Evolutionary conservation across 2,888 invertebrate species (phyloP).

Genomic region (Yponomeuta evonymella): DNA sequence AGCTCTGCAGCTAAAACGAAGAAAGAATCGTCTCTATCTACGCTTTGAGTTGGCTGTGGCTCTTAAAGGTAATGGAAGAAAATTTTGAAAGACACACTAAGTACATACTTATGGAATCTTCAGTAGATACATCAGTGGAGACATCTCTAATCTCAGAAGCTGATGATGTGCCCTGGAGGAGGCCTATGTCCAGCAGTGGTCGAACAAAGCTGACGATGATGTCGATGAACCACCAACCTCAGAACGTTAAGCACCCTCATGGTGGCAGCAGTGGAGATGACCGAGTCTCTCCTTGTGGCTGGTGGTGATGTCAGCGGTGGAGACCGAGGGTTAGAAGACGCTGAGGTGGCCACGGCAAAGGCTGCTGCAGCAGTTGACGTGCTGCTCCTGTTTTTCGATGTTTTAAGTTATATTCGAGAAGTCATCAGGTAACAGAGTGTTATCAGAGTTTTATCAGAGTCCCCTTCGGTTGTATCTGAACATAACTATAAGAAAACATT

Average conservation of each 20-base stretch:
- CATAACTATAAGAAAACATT: background rate
- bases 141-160: no score
- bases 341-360: slow-evolving; percentile 94
- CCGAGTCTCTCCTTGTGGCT: slow-evolving; percentile 78
- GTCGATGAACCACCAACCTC: slow-evolving; percentile 49
- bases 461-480: no score
- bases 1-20: no score
- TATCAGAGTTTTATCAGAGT: no score
- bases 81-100: no score
- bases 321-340: slow-evolving; percentile 88
- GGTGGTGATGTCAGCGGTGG: slow-evolving; percentile 73
- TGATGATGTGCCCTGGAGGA: background rate
- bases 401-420: background rate
- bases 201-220: background rate
- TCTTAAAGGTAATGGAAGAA: no score
- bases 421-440: background rate
- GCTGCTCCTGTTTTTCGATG: slow-evolving; percentile 78
- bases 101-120: no score
- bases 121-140: no score
- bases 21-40: no score
- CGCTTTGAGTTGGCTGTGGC: no score
- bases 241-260: slow-evolving; percentile 94
- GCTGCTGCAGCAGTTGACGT: slow-evolving; percentile 92
- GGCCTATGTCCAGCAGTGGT: background rate
- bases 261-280: slow-evolving; percentile 94